phyloP scores from a whole-genome alignment of 2,113 vertebrate genomes.

The Brienomyrus brachyistius region DNA sequence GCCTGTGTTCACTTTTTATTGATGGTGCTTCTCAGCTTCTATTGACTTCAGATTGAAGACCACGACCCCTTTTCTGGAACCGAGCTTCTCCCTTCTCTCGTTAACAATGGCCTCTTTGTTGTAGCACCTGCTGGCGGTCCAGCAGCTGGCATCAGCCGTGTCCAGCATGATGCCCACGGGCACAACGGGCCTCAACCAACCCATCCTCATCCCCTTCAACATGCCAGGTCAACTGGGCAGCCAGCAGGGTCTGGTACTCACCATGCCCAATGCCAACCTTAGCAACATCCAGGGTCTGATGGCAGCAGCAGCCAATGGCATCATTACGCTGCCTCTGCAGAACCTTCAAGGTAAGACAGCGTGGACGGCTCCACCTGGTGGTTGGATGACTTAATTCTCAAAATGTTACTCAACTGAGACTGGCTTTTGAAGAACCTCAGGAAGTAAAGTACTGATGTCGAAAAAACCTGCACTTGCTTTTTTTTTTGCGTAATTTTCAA shows the following conservation, averaged over 20 bases:
- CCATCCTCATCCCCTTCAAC: slow-evolving; percentile 96
- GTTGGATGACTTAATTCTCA: neutral
- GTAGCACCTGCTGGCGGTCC: slow-evolving; percentile 87
- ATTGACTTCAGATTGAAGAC: neutral
- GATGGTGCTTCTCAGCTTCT: neutral
- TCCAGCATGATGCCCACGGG: slow-evolving; percentile 89
- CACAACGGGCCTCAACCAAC: slow-evolving; percentile 85
- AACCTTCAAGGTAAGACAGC: slow-evolving; percentile 89
- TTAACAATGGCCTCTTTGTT: slow-evolving; percentile 28
- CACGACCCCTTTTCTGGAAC: neutral
- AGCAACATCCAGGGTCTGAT: slow-evolving; percentile 92
- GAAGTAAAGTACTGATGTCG: neutral
- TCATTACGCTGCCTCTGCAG: slow-evolving; percentile 97
- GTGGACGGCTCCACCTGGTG: neutral
- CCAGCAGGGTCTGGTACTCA: slow-evolving; percentile 93
- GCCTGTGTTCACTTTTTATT: neutral
- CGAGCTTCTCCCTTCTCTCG: neutral
- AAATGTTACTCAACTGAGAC: neutral
- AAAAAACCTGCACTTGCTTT: neutral
- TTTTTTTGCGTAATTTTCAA: neutral
- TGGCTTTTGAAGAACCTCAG: neutral
- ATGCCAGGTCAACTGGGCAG: slow-evolving; percentile 90
- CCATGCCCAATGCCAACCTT: slow-evolving; percentile 73
- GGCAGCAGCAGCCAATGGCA: slow-evolving; percentile 92
- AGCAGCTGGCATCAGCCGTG: slow-evolving; percentile 88